Conservation (phyloP, 2,797 vertebrate genomes). For the Knipowitschia caucasica region DNA sequence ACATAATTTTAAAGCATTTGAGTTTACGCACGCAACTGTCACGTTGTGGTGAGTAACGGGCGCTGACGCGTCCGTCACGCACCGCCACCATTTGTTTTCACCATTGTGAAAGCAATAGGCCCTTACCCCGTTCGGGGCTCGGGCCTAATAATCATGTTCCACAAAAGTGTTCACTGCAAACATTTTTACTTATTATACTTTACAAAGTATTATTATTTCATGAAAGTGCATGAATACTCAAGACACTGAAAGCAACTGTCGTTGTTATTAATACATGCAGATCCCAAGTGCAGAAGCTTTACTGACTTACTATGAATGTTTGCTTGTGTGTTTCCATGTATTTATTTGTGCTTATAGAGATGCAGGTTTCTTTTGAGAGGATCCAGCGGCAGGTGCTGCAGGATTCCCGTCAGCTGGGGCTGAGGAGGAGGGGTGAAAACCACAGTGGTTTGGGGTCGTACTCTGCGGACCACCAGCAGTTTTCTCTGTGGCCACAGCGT, state of each 20-base stretch:
- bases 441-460: conserved; percentile 48
- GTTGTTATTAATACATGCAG: conserved; percentile 1
- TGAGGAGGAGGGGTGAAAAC: conserved; percentile 9
- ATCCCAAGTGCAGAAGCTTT: conserved; percentile 5
- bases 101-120: too few species aligned
- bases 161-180: too few species aligned
- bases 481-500: conserved; percentile 33
- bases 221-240: too few species aligned
- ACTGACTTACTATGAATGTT: conserved; percentile 26
- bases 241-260: conserved; percentile 3
- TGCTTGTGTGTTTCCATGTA: conserved; percentile 25
- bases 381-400: conserved; percentile 48
- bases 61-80: too few species aligned
- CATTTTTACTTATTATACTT: neutral
- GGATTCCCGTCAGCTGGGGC: conserved; percentile 47
- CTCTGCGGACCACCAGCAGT: conserved; percentile 44
- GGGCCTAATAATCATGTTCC: too few species aligned
- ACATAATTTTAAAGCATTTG: too few species aligned
- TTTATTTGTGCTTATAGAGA: conserved; percentile 28
- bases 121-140: too few species aligned
- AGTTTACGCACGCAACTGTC: too few species aligned
- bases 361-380: conserved; percentile 10
- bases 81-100: too few species aligned
- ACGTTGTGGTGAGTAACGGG: too few species aligned
- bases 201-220: too few species aligned